Conservation (phyloP, 1,140 invertebrate genomes). For the Bombus soroeensis region DNA sequence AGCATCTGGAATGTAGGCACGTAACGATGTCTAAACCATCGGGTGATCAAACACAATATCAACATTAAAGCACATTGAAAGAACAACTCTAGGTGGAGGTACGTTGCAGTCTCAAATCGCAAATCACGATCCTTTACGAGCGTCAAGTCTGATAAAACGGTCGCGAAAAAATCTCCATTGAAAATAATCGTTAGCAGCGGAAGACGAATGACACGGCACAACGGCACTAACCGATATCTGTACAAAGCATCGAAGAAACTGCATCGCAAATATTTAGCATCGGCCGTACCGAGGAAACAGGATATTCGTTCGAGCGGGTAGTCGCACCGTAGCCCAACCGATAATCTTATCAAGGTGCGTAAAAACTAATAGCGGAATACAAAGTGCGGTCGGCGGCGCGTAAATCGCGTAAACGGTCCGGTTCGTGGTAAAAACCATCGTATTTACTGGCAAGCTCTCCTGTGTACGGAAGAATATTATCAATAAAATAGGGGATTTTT, state of each 20-base stretch:
- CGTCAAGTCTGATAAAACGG: not conserved
- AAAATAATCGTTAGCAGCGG: not conserved
- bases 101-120: too few species aligned
- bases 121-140: not conserved
- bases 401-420: slow-evolving; percentile 36
- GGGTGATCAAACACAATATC: too few species aligned
- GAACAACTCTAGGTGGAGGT: too few species aligned
- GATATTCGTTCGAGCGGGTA: slow-evolving; percentile 23
- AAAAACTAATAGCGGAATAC: slow-evolving; percentile 38
- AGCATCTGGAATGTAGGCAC: too few species aligned
- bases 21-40: too few species aligned
- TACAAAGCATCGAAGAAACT: too few species aligned
- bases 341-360: slow-evolving; percentile 36
- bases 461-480: not conserved
- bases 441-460: not conserved
- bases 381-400: slow-evolving; percentile 13
- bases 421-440: not conserved
- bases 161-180: not conserved
- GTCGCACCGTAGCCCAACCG: not conserved
- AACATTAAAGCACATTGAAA: too few species aligned
- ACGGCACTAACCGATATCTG: too few species aligned
- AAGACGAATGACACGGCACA: too few species aligned
- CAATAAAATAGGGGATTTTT: slow-evolving; percentile 18
- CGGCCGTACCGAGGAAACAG: slow-evolving; percentile 12
- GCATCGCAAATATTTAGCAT: too few species aligned